phyloP scores from a whole-genome alignment of 2,888 invertebrate genomes.

The Eupithecia pulchellata region DNA sequence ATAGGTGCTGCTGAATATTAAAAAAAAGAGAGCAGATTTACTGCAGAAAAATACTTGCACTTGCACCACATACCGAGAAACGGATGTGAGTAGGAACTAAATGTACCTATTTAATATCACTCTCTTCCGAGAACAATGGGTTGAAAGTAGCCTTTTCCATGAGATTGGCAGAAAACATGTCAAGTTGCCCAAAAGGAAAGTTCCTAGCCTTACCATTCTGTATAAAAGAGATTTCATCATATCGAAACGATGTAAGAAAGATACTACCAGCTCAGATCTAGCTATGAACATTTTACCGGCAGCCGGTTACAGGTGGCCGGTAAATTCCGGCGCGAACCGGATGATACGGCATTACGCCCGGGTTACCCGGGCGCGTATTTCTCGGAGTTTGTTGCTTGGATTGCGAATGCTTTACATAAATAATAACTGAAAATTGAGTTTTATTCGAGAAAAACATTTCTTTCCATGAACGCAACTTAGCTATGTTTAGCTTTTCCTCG shows the following conservation, averaged over 20 bases:
- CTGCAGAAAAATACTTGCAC: no score
- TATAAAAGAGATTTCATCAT: background rate
- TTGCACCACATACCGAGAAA: no score
- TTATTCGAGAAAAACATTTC: conserved; percentile 10
- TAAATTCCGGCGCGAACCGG: conserved; percentile 65
- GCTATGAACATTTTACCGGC: conserved; percentile 71
- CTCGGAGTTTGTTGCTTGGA: conserved; percentile 26
- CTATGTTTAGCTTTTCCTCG: background rate
- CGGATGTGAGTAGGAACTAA: no score
- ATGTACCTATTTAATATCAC: no score
- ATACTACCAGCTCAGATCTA: conserved; percentile 17
- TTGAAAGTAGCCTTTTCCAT: no score
- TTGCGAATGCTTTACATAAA: conserved; percentile 30
- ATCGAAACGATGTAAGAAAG: conserved; percentile 8
- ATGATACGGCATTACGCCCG: conserved; percentile 59
- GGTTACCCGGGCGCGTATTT: conserved; percentile 41
- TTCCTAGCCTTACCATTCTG: background rate
- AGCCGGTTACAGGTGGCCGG: conserved; percentile 74
- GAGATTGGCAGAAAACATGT: background rate
- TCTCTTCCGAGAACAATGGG: background rate
- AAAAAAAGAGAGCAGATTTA: no score
- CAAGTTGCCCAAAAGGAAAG: background rate
- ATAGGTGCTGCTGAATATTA: background rate
- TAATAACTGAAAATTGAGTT: conserved; percentile 18
- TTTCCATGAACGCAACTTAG: background rate